Percentiles rank a stretch among this genome's conserved stretches.
These are phyloP conservation scores for Tortrix viridana DNA, from an alignment of 2,888 invertebrate species.

Conservation along the genomic window DNA sequence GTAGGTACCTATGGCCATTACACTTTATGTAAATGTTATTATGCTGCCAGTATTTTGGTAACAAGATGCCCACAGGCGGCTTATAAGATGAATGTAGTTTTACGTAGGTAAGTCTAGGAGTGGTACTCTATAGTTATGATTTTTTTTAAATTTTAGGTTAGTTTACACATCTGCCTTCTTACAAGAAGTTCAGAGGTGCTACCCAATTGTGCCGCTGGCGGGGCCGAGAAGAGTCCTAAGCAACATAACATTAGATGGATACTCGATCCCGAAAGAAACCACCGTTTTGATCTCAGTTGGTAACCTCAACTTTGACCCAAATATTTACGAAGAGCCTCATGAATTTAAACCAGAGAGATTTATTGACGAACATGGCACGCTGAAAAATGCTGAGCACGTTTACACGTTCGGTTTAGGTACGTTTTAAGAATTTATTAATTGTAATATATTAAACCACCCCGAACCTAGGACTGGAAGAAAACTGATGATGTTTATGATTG, in stretches of 20 bases:
- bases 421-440: slow-evolving; percentile 39
- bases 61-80: too few species aligned
- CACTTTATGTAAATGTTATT: too few species aligned
- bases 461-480: too few species aligned
- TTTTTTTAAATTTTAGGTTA: slow-evolving; percentile 60
- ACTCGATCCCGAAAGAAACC: slow-evolving; percentile 77
- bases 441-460: too few species aligned
- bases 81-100: too few species aligned
- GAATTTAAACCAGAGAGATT: slow-evolving; percentile 86
- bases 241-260: slow-evolving; percentile 67
- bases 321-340: slow-evolving; percentile 83
- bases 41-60: too few species aligned
- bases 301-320: slow-evolving; percentile 80
- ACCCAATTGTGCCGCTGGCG: slow-evolving; percentile 79
- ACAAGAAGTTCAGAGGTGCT: slow-evolving; percentile 83
- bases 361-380: slow-evolving; percentile 78
- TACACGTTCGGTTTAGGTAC: slow-evolving; percentile 88
- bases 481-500: too few species aligned
- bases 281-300: slow-evolving; percentile 80
- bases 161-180: slow-evolving; percentile 82
- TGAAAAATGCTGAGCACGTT: slow-evolving; percentile 81
- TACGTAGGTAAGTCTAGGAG: too few species aligned
- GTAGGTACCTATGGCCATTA: too few species aligned
- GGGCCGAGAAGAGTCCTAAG: slow-evolving; percentile 78
- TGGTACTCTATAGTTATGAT: neutral